Evolutionary conservation across 1,140 invertebrate genomes (phyloP), one percentile per base, ranked within the genome.

Genomic region (Drosophila sturtevanti): DNA sequence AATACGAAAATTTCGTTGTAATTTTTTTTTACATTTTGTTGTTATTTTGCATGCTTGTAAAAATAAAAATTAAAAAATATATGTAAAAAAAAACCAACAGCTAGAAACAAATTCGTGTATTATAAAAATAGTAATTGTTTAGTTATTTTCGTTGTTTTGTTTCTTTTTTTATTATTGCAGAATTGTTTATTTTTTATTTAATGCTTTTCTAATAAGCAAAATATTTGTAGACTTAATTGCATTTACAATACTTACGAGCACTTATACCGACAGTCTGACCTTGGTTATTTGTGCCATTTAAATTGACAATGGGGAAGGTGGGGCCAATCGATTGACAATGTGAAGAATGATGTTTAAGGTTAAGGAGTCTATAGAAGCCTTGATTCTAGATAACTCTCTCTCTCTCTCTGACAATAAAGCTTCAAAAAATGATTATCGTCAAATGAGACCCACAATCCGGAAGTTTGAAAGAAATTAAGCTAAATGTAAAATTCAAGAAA

Each of bases 41-140:
- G 60, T 56, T 41, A 63, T 67, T 54, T 58, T 72, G 84, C 82
- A 87, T 81, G 78, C 66, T 76, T 86, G 70, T 79, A 76, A 76
- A 76, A 76, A 75, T 58, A 65, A 76, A 78, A 87, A 60, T 70
- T 71, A 81, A 63, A 75, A 75, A 75, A 73, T 34, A 38, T 31
- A 31, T 31, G 6, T 31, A 74, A 56, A 75, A 58, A 75, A 63
- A 21, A 16, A 44, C 38, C 11, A 41, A 38, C n/a, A 7, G 16
- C n/a, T 44, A 44, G 41, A 48, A 85, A 62, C 71, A 77, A 87
- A 87, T 87, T 87, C 79, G 82, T 87, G 81, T 86, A 86, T 69
- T 87, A 86, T 86, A 86, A 86, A 85, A 86, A 81, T 86, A 81
- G 82, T 87, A 86, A 86, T 87, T 86, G 82, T 87, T 82, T 76